Base-by-base conservation (phyloP, 2,888 invertebrate species). In the Monopis laevigella region DNA sequence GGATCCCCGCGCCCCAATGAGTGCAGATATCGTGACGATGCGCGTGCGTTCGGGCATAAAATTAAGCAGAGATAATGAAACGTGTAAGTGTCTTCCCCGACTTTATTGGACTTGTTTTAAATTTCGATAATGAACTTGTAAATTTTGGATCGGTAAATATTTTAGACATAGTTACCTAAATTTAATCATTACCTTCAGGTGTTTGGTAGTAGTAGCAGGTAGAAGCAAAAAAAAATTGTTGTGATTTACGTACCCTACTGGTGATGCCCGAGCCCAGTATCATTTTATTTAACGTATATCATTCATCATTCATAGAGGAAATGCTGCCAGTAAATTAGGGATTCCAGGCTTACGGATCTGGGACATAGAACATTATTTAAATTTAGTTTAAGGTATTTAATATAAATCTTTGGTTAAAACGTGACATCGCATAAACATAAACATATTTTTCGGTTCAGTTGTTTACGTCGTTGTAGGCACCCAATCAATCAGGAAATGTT, bases 41-140 rank as follows among this genome's bases (percentile, higher is more conserved):
- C 60, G 63, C 60, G 66, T 50, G 73, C 75, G 66, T 56, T 63
- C 74, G 70, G 73, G 77, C 78, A 73, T 75, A 77, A 81, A 81
- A 78, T 81, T 80, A 78, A 77, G 68, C 74, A 61, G 61, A 65
- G 65, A 68, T 73, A 77, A 77, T 74, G 75, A 75, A 67, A 62
- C 67, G 69, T 56, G 55, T 42, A 42, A 56, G 51, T 52, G 53
- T 43, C 52, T 55, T 16, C 43, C 53, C 14, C 12, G 14, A 16
- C 34, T n/a, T 12, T 4, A 5, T 3, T 10, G n/a, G n/a, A n/a
- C n/a, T n/a, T 5, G 5, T 13, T 32, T 32, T 14, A 32, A 32
- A 14, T 32, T 32, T 10, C n/a, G 14, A 32, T 12, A n/a, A 13
- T 13, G 34, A 32, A 29, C 29, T 29, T 29, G 14, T 29, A 19